These are phyloP conservation scores for Andrena hattorfiana DNA, from an alignment of 2,888 invertebrate species.

Conservation along the genomic window DNA sequence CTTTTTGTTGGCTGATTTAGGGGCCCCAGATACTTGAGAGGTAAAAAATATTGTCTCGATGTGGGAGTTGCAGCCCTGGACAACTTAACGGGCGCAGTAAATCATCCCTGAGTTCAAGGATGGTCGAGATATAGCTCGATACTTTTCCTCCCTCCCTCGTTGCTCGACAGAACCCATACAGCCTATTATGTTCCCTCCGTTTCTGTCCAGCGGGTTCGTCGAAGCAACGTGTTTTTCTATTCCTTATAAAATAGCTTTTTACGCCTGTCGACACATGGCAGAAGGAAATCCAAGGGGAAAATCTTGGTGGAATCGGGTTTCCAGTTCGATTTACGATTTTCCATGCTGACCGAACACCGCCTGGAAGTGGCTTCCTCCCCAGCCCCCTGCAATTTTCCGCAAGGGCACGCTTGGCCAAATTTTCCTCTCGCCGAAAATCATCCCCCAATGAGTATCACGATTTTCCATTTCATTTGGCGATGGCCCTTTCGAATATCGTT, in stretches of 20 bases:
- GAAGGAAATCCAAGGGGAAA: background rate
- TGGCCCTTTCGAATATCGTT: background rate
- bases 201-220: background rate
- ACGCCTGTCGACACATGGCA: background rate
- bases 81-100: background rate
- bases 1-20: background rate
- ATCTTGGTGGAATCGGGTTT: constrained; percentile 38
- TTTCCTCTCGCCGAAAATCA: constrained; percentile 17
- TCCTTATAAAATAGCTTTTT: background rate
- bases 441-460: background rate
- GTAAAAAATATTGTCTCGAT: background rate
- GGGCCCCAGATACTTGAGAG: too few species aligned
- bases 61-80: background rate
- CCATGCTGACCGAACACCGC: constrained; percentile 64
- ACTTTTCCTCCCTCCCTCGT: background rate
- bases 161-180: background rate
- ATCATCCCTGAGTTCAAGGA: constrained; percentile 1
- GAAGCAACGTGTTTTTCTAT: background rate
- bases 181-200: background rate
- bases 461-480: background rate
- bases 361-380: constrained; percentile 29
- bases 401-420: constrained; percentile 34
- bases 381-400: constrained; percentile 35
- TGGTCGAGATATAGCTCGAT: constrained; percentile 4
- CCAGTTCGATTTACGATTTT: constrained; percentile 64